phyloP scores from a whole-genome alignment of 2,113 vertebrate species.

The Eclectus roratus region DNA sequence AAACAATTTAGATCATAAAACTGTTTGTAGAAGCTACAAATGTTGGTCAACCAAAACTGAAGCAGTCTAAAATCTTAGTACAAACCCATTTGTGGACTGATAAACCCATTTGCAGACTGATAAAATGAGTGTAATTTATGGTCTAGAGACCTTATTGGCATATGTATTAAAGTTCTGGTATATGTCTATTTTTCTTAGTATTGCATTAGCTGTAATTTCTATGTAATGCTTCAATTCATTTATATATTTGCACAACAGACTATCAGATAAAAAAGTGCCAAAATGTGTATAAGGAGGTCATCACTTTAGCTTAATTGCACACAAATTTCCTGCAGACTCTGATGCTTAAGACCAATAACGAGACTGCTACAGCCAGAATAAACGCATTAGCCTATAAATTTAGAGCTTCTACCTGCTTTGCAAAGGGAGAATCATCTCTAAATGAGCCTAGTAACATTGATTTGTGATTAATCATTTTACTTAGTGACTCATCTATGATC shows the following conservation, averaged over 20 bases:
- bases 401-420: slow-evolving; percentile 67
- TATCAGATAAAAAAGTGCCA: slow-evolving; percentile 73
- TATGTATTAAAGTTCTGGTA: slow-evolving; percentile 66
- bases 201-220: slow-evolving; percentile 76
- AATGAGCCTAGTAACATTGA: slow-evolving; percentile 78
- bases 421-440: slow-evolving; percentile 71
- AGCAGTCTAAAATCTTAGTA: slow-evolving; percentile 47
- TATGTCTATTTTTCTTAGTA: slow-evolving; percentile 65
- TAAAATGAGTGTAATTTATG: slow-evolving; percentile 66
- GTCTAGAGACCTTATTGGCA: slow-evolving; percentile 53
- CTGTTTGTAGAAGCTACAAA: slow-evolving; percentile 53
- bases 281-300: slow-evolving; percentile 69
- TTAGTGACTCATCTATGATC: slow-evolving; percentile 77
- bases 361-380: slow-evolving; percentile 72
- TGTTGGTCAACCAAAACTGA: slow-evolving; percentile 44
- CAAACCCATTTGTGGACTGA: slow-evolving; percentile 63
- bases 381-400: slow-evolving; percentile 78
- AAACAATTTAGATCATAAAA: slow-evolving; percentile 51
- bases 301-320: slow-evolving; percentile 75
- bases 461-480: slow-evolving; percentile 80
- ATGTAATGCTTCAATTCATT: slow-evolving; percentile 74
- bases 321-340: slow-evolving; percentile 71
- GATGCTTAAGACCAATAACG: slow-evolving; percentile 66
- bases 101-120: slow-evolving; percentile 68
- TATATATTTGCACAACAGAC: slow-evolving; percentile 72